phyloP scores from a whole-genome alignment of 2,797 vertebrate species.

The Microchirus variegatus region DNA sequence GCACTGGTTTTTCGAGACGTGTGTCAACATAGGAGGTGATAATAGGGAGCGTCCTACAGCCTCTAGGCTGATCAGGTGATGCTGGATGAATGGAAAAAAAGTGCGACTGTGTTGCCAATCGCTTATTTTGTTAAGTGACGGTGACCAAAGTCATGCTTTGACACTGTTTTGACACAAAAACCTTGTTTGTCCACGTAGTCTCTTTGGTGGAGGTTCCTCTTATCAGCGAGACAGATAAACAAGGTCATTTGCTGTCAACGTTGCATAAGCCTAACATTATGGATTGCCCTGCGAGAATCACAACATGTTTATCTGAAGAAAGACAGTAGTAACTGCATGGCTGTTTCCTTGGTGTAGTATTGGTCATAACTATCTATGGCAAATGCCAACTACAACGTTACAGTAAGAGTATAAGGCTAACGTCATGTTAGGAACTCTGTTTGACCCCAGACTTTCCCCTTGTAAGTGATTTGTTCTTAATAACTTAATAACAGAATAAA shows the following conservation, averaged over 20 bases:
- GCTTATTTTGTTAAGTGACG: constrained; percentile 23
- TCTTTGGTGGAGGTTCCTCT: constrained; percentile 57
- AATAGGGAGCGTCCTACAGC: background rate
- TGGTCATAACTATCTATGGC: constrained; percentile 49
- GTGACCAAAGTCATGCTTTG: constrained; percentile 21
- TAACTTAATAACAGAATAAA: too few species aligned
- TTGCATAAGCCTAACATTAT: constrained; percentile 70
- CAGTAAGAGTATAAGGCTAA: constrained; percentile 6
- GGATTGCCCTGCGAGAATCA: constrained; percentile 51
- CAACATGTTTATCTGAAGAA: constrained; percentile 77
- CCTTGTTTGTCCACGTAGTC: constrained; percentile 31
- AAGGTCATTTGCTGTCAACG: constrained; percentile 48
- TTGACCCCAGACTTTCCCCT: constrained; percentile 1
- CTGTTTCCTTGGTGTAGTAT: constrained; percentile 76
- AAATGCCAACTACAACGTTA: constrained; percentile 28
- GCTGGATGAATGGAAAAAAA: background rate
- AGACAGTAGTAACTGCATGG: constrained; percentile 46
- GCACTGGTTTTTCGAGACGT: background rate
- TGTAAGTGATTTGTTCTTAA: background rate
- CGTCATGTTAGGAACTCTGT: background rate
- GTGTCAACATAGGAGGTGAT: background rate
- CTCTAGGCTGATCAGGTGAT: constrained; percentile 12
- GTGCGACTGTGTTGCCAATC: background rate
- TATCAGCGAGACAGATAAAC: constrained; percentile 71
- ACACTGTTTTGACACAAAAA: constrained; percentile 50